Conservation (phyloP, 2,113 vertebrate species). For the Sterna hirundo region DNA sequence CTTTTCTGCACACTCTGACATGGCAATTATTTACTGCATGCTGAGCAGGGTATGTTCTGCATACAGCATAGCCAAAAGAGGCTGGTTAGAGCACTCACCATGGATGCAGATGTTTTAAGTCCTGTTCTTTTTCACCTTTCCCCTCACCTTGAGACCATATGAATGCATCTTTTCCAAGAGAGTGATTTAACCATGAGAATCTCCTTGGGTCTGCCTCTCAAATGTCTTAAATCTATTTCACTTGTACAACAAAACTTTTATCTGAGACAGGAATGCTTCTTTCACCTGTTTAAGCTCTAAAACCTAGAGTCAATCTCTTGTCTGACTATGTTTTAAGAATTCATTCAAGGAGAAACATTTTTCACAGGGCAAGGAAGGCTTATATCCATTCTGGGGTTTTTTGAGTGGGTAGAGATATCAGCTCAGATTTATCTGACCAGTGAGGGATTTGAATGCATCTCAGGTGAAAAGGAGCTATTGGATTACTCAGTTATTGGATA, state of each 20-base stretch:
- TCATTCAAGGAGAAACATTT: not conserved
- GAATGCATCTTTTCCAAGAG: not conserved
- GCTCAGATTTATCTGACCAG: not conserved
- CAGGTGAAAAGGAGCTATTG: not conserved
- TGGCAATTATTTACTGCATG: not conserved
- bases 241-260: not conserved
- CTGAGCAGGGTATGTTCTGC: not conserved
- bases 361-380: not conserved
- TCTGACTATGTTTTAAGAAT: not conserved
- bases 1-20: not conserved
- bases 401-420: not conserved
- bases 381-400: not conserved
- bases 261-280: not conserved
- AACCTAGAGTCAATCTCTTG: not conserved
- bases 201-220: not conserved
- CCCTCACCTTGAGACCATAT: not conserved
- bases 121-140: not conserved
- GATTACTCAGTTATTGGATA: not conserved
- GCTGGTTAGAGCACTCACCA: not conserved
- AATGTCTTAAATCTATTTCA: not conserved
- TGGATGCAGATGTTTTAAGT: not conserved
- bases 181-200: not conserved
- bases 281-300: not conserved
- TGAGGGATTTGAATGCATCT: not conserved
- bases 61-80: not conserved